These are phyloP conservation scores for Saturnia pavonia DNA, from an alignment of 2,888 invertebrate species.

Conservation along the genomic window DNA sequence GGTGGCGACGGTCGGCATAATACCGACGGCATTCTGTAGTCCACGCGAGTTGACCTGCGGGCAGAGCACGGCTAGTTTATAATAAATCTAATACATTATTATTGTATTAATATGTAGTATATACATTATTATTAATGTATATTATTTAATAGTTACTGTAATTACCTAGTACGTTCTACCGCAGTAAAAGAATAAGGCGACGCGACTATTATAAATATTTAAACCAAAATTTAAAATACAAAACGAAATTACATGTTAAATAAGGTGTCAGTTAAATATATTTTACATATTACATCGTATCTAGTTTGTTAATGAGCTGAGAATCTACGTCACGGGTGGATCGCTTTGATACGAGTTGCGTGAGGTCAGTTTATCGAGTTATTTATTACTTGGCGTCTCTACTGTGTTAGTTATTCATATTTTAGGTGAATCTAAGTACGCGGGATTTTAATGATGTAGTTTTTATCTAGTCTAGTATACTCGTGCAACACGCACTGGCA, in stretches of 20 bases:
- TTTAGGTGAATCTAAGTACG: background rate
- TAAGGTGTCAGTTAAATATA: slow-evolving; percentile 13
- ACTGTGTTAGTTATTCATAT: background rate
- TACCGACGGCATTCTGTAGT: too few relatives aligned
- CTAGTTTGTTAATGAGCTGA: slow-evolving; percentile 14
- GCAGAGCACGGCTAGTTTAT: too few relatives aligned
- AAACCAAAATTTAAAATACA: slow-evolving; percentile 5
- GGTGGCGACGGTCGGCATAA: too few relatives aligned
- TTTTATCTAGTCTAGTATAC: background rate
- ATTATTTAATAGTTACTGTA: background rate
- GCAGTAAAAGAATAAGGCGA: background rate
- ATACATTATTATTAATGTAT: too few relatives aligned
- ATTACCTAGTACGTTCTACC: background rate
- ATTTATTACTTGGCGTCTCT: background rate
- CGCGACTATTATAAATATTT: background rate
- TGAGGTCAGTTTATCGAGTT: slow-evolving; percentile 13
- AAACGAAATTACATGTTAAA: slow-evolving; percentile 11
- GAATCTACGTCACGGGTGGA: slow-evolving; percentile 14
- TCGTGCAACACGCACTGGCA: background rate
- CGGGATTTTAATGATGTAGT: background rate
- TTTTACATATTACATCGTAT: slow-evolving; percentile 12
- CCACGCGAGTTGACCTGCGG: too few relatives aligned
- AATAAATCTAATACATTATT: too few relatives aligned
- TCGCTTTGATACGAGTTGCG: slow-evolving; percentile 7
- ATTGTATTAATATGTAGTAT: too few relatives aligned